Evolutionary conservation across 2,797 vertebrate genomes (phyloP), one percentile per base, ranked within the genome.

Genomic region (Centropyge bicolor): DNA sequence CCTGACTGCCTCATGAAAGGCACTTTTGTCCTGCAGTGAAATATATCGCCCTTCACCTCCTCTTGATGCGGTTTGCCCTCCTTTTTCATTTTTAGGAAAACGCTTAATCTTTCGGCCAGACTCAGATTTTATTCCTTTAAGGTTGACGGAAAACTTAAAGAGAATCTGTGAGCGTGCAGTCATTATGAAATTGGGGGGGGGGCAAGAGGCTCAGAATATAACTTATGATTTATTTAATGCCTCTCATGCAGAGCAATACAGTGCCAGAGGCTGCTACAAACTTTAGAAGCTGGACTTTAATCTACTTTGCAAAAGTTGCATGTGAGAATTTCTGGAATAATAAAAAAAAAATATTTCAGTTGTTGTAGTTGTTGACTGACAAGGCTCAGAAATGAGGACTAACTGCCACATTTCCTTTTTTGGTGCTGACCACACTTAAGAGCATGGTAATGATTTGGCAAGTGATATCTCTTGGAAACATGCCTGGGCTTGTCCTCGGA

Each of bases 21-120:
- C 91, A 93, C 93, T 92, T 92, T 94, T 94, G 93, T 94, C 92
- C 90, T 76, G 83, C 85, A 83, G 86, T 93, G 93, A 95, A 95
- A 95, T 91, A 92, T 92, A 93, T 93, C 87, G 90, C 88, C 92
- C 90, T 87, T 93, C 91, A 92, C 88, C 91, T 92, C 87, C 88
- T 92, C 91, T 94, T 94, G 93, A 94, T 95, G 93, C 90, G 93
- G 94, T 93, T 89, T 91, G 88, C 82, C 85, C 90, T 90, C 78
- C 74, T 87, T 87, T 87, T 92, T 90, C 71, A 74, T 90, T 93
- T 90, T 88, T 80, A 82, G 81, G 78, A 81, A 94, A 92, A 86
- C 80, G 74, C 82, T 87, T 82, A 82, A 88, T 82, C 77, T 46
- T 78, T 70, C 31, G 56, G 71, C 80, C 86, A 74, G 73, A 27